These are phyloP conservation scores for Caenorhabditis plicata DNA, from an alignment of 2,888 invertebrate genomes.

Conservation along the genomic window DNA sequence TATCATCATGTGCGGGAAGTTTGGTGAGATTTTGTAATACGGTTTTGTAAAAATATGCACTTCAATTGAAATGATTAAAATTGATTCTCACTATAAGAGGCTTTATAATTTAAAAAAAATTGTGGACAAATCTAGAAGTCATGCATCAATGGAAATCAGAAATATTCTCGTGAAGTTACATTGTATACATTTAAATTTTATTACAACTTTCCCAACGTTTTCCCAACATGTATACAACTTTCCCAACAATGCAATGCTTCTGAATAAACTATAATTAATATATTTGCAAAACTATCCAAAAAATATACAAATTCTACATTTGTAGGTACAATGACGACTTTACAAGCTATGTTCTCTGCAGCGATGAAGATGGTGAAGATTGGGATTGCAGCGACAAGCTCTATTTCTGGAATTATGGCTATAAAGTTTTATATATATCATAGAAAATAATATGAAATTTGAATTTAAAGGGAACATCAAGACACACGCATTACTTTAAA, in stretches of 20 bases:
- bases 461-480: conserved; percentile 27
- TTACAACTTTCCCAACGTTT: neutral
- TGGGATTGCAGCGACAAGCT: conserved; percentile 36
- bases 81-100: too few relatives aligned
- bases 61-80: neutral
- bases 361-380: conserved; percentile 35
- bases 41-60: neutral
- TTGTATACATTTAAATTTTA: too few relatives aligned
- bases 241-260: neutral
- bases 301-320: too few relatives aligned
- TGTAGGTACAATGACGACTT: conserved; percentile 43
- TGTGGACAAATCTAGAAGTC: too few relatives aligned
- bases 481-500: conserved; percentile 43
- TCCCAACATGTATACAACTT: neutral
- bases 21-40: conserved; percentile 15
- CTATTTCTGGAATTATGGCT: conserved; percentile 39
- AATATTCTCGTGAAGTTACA: too few relatives aligned
- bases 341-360: conserved; percentile 27
- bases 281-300: neutral
- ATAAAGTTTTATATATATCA: conserved; percentile 9
- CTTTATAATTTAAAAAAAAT: too few relatives aligned
- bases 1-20: conserved; percentile 45
- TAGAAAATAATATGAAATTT: neutral
- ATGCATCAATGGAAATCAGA: too few relatives aligned
- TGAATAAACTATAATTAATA: neutral